Base-by-base conservation (phyloP, 1,140 invertebrate species). In the Arion vulgaris region DNA sequence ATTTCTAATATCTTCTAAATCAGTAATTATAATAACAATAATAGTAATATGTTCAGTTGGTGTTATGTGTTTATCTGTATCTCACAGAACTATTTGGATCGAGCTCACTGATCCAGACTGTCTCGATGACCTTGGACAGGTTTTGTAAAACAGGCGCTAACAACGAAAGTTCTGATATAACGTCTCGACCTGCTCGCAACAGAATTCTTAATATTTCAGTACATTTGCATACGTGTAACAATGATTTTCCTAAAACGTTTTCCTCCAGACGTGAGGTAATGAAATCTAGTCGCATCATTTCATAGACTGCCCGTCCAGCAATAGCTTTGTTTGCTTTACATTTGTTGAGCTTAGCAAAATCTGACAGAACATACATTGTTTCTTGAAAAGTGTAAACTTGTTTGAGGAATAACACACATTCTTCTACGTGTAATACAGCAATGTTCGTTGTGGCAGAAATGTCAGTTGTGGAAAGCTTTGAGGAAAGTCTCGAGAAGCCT, bases 221-320 rank as follows among this genome's bases (percentile, higher is more conserved):
- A 39, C 5, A 23, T 38, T 68, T 66, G 23, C 36, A n/a, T 5
- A 62, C 13, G 23, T 36, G 34, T 66, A 34, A 32, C n/a, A 78
- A 28, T 5, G 76, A 26, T n/a, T 68, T 62, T 7, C 57, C 76
- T 28, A 78, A 0, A 23, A 78, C 28, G 1, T 17, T 36, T 11
- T 62, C 39, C 26, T 41, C 36, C 17, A 78, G 53, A 17, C 76
- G 49, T 7, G n/a, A 9, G 1, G 36, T 34, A 13, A 78, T 66
- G 39, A 78, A 78, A 13, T 78, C 32, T 19, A 78, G 39, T 51
- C 76, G n/a, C 53, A 34, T 28, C 15, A 78, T 45, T 62, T 66
- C 66, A 26, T 5, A 36, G 23, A 66, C 32, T 1, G 13, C 32
- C 45, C 15, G 49, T 66, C 23, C 34, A 36, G 26, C 9, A 17